Percentiles rank a stretch among this genome's conserved stretches.
Evolutionary conservation across 2,797 vertebrate species (phyloP).

Genomic region (Helostoma temminkii): DNA sequence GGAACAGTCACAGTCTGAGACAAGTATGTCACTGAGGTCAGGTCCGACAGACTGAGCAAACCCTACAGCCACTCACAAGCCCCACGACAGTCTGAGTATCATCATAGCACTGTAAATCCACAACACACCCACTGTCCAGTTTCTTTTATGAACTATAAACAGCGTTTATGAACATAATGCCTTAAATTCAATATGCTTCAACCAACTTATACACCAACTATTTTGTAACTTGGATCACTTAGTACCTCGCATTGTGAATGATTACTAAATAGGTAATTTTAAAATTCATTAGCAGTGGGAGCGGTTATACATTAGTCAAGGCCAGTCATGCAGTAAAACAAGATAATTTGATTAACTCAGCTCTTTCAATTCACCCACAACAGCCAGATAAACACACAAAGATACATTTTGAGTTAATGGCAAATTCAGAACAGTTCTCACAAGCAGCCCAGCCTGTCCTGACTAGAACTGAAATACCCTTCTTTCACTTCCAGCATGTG

Average conservation of each 20-base stretch:
- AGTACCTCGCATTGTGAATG: not conserved
- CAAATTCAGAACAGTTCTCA: conserved; percentile 4
- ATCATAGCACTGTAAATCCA: not conserved
- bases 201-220: not conserved
- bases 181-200: not conserved
- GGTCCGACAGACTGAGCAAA: conserved; percentile 4
- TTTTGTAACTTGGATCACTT: conserved; percentile 7
- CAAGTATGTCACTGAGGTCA: not conserved
- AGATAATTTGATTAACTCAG: conserved; percentile 7
- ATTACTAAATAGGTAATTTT: not conserved
- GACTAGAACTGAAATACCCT: not conserved
- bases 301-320: conserved; percentile 2
- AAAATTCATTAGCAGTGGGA: not conserved
- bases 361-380: conserved; percentile 5
- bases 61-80: not conserved
- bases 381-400: conserved; percentile 11
- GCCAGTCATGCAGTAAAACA: conserved; percentile 5
- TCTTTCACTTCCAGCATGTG: conserved; percentile 15
- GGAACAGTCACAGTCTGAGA: not conserved
- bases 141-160: not conserved
- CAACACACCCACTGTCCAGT: not conserved
- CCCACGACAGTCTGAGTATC: not conserved
- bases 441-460: not conserved
- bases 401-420: conserved; percentile 15
- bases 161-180: not conserved